Evolutionary conservation across 2,888 invertebrate genomes (phyloP), one percentile per base, ranked within the genome.

Genomic region (Yponomeuta plumbellus): DNA sequence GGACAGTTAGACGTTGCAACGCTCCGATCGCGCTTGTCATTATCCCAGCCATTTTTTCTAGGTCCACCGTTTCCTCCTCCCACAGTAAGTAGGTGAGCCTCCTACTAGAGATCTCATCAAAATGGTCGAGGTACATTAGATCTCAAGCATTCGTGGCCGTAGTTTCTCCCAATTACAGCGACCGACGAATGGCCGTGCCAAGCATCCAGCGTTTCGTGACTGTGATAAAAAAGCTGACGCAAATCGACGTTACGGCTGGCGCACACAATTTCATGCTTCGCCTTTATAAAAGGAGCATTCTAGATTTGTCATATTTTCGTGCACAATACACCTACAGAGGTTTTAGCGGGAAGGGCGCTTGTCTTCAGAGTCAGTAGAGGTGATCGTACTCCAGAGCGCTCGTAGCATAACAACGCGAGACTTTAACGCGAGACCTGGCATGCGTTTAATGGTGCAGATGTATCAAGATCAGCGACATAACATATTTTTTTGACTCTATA

Each of bases 161-260:
- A 88, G 88, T 89, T 88, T 89, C 88, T 86, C 86, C 88, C 88
- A 91, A 91, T 91, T 91, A 91, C 87, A 84, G 76, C 82, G 86
- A 80, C 80, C 81, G 75, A 79, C 85, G 84, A 88, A 88, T 88
- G 88, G 88, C 82, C 78, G 83, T 58, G 80, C 73, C 72, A 86
- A 82, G 88, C 88, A 88, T 88, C 88, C 85, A 82, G 84, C 81
- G 82, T 88, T 88, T 90, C 90, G 89, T 90, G 90, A 90, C 89
- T 86, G 82, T 84, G 86, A 86, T 86, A 84, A 89, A 88, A 85
- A 90, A 91, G 84, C 88, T 88, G 88, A 88, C 88, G 89, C 89
- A 86, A 91, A 90, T 91, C 86, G 87, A 81, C 87, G 91, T 89
- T 89, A 89, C 89, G 90, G 85, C 86, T 88, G 87, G 87, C 84